A percentile compares a stretch with the other conserved stretches of the same genome.
These are phyloP conservation scores for Pachymerium ferrugineum DNA, from an alignment of 2,888 invertebrate species.

Conservation along the genomic window DNA sequence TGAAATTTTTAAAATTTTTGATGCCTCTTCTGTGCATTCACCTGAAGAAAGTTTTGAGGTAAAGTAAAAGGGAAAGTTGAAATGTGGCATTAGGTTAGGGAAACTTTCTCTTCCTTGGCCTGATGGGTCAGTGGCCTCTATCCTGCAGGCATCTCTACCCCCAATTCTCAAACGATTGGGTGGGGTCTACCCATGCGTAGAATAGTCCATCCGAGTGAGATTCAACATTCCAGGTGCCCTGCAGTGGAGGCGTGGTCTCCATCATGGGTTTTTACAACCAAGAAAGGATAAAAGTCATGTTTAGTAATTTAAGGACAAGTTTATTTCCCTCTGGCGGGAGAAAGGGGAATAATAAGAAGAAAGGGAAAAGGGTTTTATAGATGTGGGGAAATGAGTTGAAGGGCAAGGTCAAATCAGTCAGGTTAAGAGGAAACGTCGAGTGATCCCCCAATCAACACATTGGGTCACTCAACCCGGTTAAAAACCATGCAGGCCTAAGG, in stretches of 20 bases:
- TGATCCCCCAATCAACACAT: background rate
- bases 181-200: constrained; percentile 22
- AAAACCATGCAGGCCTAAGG: background rate
- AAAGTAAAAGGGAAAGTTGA: constrained; percentile 16
- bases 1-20: background rate
- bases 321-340: background rate
- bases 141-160: constrained; percentile 8
- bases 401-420: constrained; percentile 21
- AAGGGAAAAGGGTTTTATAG: background rate
- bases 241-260: constrained; percentile 19
- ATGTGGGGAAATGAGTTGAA: background rate
- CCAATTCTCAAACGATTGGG: constrained; percentile 11
- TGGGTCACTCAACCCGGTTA: constrained; percentile 13
- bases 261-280: constrained; percentile 7
- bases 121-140: constrained; percentile 25
- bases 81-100: constrained; percentile 27
- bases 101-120: constrained; percentile 24
- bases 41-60: background rate
- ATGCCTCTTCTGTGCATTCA: background rate
- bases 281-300: constrained; percentile 22
- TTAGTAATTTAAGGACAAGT: constrained; percentile 4
- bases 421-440: constrained; percentile 1
- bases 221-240: constrained; percentile 14
- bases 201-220: constrained; percentile 7
- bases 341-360: background rate